Evolutionary conservation across 2,797 vertebrate genomes (phyloP), one percentile per base, ranked within the genome.

Genomic region (Furcifer pardalis): DNA sequence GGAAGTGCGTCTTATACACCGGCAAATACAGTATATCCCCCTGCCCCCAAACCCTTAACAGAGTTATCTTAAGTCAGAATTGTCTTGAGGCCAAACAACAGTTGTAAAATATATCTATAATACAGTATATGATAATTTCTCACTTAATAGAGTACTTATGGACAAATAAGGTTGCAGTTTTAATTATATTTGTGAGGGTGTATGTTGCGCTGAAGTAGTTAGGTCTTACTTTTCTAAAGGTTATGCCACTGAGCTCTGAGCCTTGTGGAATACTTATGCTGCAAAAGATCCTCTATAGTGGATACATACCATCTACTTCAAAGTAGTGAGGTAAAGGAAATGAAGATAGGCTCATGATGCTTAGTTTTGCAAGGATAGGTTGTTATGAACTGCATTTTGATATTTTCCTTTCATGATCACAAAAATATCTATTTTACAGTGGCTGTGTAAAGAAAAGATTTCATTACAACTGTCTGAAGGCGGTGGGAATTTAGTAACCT

Each of bases 401-500:
- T 90, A 68, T 88, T 93, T 83, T 81, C 2, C 62, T 93, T 86
- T 82, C 23, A 52, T 42, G 86, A 30, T 32, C 73, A 65, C 79
- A 46, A 1, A 74, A 85, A 68, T 49, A 72, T 3, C 2, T 86
- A 10, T 85, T 84, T 84, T 89, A 1, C 89, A 96, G 95, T 87
- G 89, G 84, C 91, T 90, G 91, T 92, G 79, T 93, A 89, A 94
- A 93, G 93, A 92, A 87, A 12, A 87, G 40, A 27, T 92, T 94
- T 94, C 87, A 91, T 92, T 94, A 87, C 27, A 81, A 80, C 90
- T 92, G 90, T 94, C 90, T 92, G 91, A 92, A 94, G 92, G 94
- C 93, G 93, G 93, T 96, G 42, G 81, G 94, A 93, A 95, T 94
- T 94, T 95, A 94, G 91, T 89, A 90, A 92, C 73, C 79, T 82